Conservation (phyloP, 2,888 invertebrate species). For the Euphydryas editha region DNA sequence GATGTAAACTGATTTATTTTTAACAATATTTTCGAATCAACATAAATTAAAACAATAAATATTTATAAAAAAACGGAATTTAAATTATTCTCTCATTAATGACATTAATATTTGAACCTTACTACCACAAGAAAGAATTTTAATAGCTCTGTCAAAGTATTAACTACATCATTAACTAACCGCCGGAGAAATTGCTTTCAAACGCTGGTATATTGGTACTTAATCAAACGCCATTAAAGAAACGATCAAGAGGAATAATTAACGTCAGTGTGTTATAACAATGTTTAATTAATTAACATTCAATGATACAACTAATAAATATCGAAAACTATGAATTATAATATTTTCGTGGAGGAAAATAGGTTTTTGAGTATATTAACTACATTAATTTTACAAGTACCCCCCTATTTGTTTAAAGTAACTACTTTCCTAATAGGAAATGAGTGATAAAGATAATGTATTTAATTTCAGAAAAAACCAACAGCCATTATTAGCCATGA, state of each 20-base stretch:
- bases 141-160: background rate
- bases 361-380: too few relatives aligned
- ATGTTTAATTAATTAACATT: background rate
- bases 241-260: background rate
- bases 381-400: too few relatives aligned
- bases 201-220: background rate
- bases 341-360: too few relatives aligned
- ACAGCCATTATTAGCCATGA: too few relatives aligned
- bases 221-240: constrained; percentile 1
- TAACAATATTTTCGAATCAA: too few relatives aligned
- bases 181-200: background rate
- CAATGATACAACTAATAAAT: too few relatives aligned
- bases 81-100: background rate
- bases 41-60: background rate
- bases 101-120: background rate
- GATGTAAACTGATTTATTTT: too few relatives aligned
- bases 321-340: too few relatives aligned
- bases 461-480: too few relatives aligned
- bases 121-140: background rate
- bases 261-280: background rate
- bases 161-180: background rate
- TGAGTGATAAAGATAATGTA: too few relatives aligned
- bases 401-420: too few relatives aligned
- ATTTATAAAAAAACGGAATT: background rate
- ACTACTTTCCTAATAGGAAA: too few relatives aligned